phyloP scores from a whole-genome alignment of 2,888 invertebrate genomes.

The Amblyjoppa proteus region DNA sequence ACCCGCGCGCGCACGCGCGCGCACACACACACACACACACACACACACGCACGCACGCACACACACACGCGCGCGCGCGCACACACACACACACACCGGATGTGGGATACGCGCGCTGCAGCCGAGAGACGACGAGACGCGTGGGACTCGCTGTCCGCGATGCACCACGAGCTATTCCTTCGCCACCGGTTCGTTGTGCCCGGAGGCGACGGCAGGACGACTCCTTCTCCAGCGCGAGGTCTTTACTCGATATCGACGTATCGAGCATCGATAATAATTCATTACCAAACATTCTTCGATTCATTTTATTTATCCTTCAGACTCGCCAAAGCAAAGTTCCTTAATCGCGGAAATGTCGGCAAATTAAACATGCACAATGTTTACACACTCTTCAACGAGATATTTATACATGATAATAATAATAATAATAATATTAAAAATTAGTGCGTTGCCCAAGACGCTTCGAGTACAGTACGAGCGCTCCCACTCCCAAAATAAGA shows the following conservation, averaged over 20 bases:
- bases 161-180: conserved; percentile 49
- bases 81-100: conserved; percentile 75
- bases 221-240: conserved; percentile 32
- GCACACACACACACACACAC: background rate
- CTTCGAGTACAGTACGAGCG: background rate
- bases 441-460: too few relatives aligned
- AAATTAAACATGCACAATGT: conserved; percentile 22
- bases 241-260: conserved; percentile 26
- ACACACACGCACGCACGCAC: too few relatives aligned
- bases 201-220: conserved; percentile 54
- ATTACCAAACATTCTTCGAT: background rate
- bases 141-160: conserved; percentile 65
- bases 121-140: conserved; percentile 60
- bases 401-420: too few relatives aligned
- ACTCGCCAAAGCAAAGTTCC: conserved; percentile 12
- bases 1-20: conserved; percentile 55
- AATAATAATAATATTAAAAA: too few relatives aligned
- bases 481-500: conserved; percentile 51
- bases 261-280: background rate
- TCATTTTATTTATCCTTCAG: too few relatives aligned
- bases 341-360: conserved; percentile 52
- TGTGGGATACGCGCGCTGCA: conserved; percentile 75
- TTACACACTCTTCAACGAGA: too few relatives aligned
- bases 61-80: too few relatives aligned
- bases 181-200: conserved; percentile 62